Evolutionary conservation across 2,888 invertebrate species (phyloP).

Genomic region (Macrosiphum euphorbiae): DNA sequence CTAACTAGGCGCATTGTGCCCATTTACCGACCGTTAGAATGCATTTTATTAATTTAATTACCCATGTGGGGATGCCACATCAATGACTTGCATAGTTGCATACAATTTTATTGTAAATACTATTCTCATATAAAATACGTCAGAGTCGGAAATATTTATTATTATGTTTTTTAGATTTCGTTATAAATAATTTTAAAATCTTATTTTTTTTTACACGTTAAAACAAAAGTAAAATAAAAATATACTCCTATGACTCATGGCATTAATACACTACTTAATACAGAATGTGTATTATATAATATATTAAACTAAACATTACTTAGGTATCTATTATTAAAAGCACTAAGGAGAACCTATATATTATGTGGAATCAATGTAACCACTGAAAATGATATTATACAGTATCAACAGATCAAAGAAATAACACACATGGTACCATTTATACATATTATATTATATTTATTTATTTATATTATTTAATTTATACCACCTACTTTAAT

Average conservation of each 20-base stretch:
- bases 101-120: conserved; percentile 21
- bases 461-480: too few relatives aligned
- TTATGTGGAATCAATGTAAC: neutral
- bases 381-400: neutral
- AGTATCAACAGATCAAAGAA: neutral
- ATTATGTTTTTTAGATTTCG: neutral
- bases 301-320: neutral
- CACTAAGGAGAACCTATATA: neutral
- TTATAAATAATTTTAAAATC: neutral
- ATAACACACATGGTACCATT: neutral
- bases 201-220: neutral
- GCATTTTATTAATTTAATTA: conserved; percentile 63
- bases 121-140: neutral
- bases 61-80: conserved; percentile 30
- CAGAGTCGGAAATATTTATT: neutral
- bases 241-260: neutral
- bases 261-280: neutral
- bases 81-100: conserved; percentile 58
- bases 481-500: neutral
- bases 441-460: neutral
- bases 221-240: neutral
- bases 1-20: conserved; percentile 63
- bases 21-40: conserved; percentile 60
- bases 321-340: neutral
- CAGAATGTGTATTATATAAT: neutral